phyloP scores from a whole-genome alignment of 2,888 invertebrate genomes.

The Alloplasta piceator region DNA sequence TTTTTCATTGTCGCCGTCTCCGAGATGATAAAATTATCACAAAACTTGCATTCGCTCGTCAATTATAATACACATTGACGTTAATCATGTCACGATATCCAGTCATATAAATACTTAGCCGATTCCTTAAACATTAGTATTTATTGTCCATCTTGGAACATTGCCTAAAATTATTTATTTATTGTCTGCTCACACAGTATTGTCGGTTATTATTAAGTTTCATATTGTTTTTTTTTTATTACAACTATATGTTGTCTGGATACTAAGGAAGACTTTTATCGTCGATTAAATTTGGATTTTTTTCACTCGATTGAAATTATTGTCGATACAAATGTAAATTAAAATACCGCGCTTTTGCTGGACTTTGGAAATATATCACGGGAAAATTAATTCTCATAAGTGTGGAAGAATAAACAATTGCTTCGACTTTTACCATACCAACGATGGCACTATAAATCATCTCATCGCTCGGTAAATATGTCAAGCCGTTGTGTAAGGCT shows the following conservation, averaged over 20 bases:
- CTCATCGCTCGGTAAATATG: slow-evolving; percentile 74
- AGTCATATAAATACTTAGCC: slow-evolving; percentile 64
- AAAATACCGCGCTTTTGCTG: slow-evolving; percentile 9
- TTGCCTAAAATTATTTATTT: slow-evolving; percentile 81
- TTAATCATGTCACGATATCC: slow-evolving; percentile 37
- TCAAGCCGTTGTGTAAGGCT: slow-evolving; percentile 76
- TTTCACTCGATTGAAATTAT: slow-evolving; percentile 8
- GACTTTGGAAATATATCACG: not conserved
- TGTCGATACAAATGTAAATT: slow-evolving; percentile 32
- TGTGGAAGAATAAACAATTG: slow-evolving; percentile 10
- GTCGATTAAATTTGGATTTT: slow-evolving; percentile 50
- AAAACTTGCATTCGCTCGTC: slow-evolving; percentile 1
- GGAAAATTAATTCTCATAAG: not conserved
- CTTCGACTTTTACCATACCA: slow-evolving; percentile 66
- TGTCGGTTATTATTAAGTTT: slow-evolving; percentile 80
- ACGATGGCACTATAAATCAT: slow-evolving; percentile 74
- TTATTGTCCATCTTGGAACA: slow-evolving; percentile 82
- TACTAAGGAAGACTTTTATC: slow-evolving; percentile 80
- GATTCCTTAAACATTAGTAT: slow-evolving; percentile 70
- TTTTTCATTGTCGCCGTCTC: slow-evolving; percentile 19
- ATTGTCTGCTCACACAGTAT: slow-evolving; percentile 83
- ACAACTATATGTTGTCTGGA: slow-evolving; percentile 79
- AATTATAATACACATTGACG: slow-evolving; percentile 13
- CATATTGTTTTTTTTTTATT: slow-evolving; percentile 64
- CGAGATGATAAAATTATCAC: slow-evolving; percentile 48